These are phyloP conservation scores for Mythimna ferrago DNA, from an alignment of 2,888 invertebrate species.

Conservation along the genomic window DNA sequence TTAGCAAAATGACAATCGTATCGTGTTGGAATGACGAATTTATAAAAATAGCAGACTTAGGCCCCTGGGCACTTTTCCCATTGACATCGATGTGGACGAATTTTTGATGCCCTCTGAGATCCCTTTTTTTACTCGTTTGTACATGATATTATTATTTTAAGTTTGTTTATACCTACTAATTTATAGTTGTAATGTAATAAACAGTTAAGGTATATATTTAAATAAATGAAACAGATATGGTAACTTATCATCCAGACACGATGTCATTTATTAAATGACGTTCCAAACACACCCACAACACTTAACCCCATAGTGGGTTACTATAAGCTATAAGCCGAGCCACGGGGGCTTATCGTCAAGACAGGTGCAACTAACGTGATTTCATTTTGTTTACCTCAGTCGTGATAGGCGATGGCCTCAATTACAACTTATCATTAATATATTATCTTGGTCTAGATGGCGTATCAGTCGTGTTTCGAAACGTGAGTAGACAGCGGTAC, in stretches of 20 bases:
- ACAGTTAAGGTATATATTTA: too few species aligned
- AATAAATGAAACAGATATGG: background rate
- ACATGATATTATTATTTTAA: too few species aligned
- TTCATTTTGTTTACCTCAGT: slow-evolving; percentile 20
- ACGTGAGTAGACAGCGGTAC: slow-evolving; percentile 48
- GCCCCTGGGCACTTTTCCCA: too few species aligned
- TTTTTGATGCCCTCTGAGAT: too few species aligned
- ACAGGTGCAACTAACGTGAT: slow-evolving; percentile 35
- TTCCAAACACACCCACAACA: slow-evolving; percentile 17
- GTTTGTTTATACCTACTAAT: too few species aligned
- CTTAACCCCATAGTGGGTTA: background rate
- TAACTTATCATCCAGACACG: background rate
- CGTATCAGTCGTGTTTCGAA: slow-evolving; percentile 44
- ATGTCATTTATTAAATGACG: background rate
- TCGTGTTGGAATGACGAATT: too few species aligned
- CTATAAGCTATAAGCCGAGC: background rate
- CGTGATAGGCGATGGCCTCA: slow-evolving; percentile 60
- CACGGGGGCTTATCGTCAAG: slow-evolving; percentile 22
- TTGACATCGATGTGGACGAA: too few species aligned
- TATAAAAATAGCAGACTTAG: too few species aligned
- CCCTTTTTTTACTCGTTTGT: too few species aligned
- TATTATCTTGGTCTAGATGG: slow-evolving; percentile 64
- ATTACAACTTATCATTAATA: slow-evolving; percentile 62
- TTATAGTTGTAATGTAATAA: too few species aligned
- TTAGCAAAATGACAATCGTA: too few species aligned